phyloP scores from a whole-genome alignment of 2,888 invertebrate genomes.

The Agrotis segetum region DNA sequence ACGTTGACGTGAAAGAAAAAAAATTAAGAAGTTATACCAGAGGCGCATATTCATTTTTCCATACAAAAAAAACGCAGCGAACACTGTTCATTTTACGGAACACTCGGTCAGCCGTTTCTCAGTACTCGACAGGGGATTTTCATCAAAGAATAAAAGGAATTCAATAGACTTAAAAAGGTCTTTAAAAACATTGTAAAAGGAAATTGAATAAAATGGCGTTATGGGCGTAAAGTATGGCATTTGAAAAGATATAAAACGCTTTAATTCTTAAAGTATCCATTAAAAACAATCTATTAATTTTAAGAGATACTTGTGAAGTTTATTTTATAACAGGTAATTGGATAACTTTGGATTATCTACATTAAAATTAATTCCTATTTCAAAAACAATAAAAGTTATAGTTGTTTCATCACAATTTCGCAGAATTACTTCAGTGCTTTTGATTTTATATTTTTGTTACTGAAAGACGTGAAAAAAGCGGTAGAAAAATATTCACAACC shows the following conservation, averaged over 20 bases:
- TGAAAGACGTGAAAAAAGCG: no score
- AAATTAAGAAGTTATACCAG: no score
- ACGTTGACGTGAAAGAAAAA: no score
- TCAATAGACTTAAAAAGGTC: conserved; percentile 22
- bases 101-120: conserved; percentile 13
- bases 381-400: background rate
- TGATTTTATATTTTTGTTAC: background rate
- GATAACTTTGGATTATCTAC: conserved; percentile 10
- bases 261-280: conserved; percentile 25
- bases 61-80: no score
- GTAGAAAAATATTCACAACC: no score
- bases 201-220: conserved; percentile 14
- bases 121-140: conserved; percentile 8
- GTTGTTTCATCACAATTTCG: background rate
- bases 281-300: conserved; percentile 27
- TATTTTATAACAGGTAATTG: conserved; percentile 12
- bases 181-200: conserved; percentile 18
- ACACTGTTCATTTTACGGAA: conserved; percentile 17
- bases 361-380: conserved; percentile 3
- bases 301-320: conserved; percentile 1
- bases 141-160: conserved; percentile 11
- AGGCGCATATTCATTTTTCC: no score
- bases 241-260: conserved; percentile 35
- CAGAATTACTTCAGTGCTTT: background rate
- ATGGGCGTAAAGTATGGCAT: conserved; percentile 12